These are phyloP conservation scores for Potorous gilbertii DNA, from an alignment of 2,797 vertebrate species.

Conservation along the genomic window DNA sequence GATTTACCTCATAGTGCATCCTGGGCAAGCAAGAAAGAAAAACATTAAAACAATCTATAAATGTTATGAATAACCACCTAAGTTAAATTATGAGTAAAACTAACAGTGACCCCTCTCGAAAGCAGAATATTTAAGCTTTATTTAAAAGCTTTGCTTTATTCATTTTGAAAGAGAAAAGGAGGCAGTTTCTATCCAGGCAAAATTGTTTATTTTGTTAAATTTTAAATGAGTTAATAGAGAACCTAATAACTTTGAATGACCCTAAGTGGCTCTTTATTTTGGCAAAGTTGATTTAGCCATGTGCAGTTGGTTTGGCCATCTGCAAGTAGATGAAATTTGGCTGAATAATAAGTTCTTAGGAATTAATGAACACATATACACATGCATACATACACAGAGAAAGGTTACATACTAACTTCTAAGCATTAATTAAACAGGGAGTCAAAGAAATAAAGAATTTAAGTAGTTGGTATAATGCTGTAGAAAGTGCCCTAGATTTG, in stretches of 20 bases:
- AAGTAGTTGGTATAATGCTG: neutral
- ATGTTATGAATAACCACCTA: neutral
- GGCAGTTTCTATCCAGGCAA: neutral
- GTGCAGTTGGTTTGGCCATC: neutral
- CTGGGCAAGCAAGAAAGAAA: neutral
- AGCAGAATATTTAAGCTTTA: neutral
- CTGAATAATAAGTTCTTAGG: neutral
- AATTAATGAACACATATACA: neutral
- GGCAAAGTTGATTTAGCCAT: neutral
- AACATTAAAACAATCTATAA: neutral
- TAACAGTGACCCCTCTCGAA: slow-evolving; percentile 9
- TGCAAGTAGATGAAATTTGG: neutral
- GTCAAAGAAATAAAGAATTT: neutral
- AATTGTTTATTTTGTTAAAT: neutral
- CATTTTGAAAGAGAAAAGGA: neutral
- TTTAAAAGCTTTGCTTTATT: neutral
- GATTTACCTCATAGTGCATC: neutral
- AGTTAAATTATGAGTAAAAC: neutral
- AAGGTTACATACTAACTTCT: neutral
- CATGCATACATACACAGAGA: neutral
- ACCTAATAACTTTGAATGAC: neutral
- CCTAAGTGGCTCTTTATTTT: neutral
- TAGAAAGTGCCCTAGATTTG: neutral
- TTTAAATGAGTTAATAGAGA: neutral
- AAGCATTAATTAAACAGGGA: neutral